Base-by-base conservation (phyloP, 2,888 invertebrate species). In the Strigamia transsilvanica region DNA sequence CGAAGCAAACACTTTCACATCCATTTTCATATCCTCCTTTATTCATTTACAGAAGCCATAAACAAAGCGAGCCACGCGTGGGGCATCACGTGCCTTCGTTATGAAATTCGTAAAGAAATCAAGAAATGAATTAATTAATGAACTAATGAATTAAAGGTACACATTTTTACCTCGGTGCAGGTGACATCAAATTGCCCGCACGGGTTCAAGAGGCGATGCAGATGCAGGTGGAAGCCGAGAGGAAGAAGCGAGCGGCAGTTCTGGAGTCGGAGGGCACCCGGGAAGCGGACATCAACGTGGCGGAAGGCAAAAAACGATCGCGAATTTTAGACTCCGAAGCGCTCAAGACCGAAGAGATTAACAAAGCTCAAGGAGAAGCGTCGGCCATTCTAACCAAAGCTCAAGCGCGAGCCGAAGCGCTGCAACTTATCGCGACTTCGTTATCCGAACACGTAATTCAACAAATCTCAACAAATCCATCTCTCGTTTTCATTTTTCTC, bases 201-300 rank as follows among this genome's bases (percentile, higher is more conserved):
- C 92, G 98, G 85, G 94, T 99, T 0, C 96, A 98, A 87, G 98
- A 99, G 88, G 99, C 99, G 0, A 99, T 99, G 99, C 99, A 99
- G 89, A 98, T 99, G 98, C 99, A 99, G 90, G 99, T 99, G 0
- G 99, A 99, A 89, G 99, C 99, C 0, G 99, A 99, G 88, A 90
- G 99, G 82, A 93, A 94, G 87, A 99, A 99, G 88, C 91, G 99
- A 84, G 99, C 99, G 0, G 94, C 97, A 18, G 95, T 99, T 86
- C 90, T 99, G 84, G 98, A 99, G 88, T 99, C 99, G 0, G 99
- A 99, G 90, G 98, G 90, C 85, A 85, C 88, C 2, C 86, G 90
- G 80, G 90, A 90, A 84, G 89, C 91, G 4, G 97, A 98, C 84
- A 97, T 99, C 83, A 99, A 99, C 89, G 94, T 98, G 7, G 99